Conservation (phyloP, 2,888 invertebrate genomes). For the Epicampocera succincta region DNA sequence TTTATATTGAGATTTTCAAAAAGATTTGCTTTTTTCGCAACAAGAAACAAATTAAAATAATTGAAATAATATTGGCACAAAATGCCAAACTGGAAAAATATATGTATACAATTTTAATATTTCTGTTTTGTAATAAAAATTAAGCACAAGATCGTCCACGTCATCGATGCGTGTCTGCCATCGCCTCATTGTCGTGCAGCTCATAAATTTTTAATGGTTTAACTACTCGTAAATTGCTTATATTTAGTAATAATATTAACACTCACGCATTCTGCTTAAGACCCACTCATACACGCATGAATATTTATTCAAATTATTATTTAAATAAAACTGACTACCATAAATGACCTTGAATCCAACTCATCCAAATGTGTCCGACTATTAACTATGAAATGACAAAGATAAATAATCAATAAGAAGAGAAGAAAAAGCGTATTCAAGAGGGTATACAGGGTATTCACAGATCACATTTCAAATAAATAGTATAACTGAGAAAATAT, state of each 20-base stretch:
- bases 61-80: slow-evolving; percentile 35
- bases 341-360: slow-evolving; percentile 56
- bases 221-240: slow-evolving; percentile 31
- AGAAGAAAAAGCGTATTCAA: slow-evolving; percentile 6
- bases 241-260: slow-evolving; percentile 21
- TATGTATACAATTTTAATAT: background rate
- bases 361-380: slow-evolving; percentile 30
- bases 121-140: too few relatives aligned
- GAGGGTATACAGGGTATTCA: slow-evolving; percentile 6
- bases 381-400: slow-evolving; percentile 38
- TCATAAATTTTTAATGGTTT: slow-evolving; percentile 44
- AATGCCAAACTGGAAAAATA: slow-evolving; percentile 23
- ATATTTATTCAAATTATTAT: slow-evolving; percentile 46
- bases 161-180: background rate
- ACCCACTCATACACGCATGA: background rate
- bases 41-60: too few relatives aligned
- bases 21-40: too few relatives aligned
- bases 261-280: slow-evolving; percentile 13
- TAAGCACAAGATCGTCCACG: background rate
- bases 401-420: slow-evolving; percentile 32
- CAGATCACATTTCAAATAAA: background rate
- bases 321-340: slow-evolving; percentile 39
- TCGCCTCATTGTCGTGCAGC: slow-evolving; percentile 1
- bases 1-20: too few relatives aligned
- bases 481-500: too few relatives aligned